These are phyloP conservation scores for Diplogasteroides magnus DNA, from an alignment of 1,140 invertebrate species.

Conservation along the genomic window DNA sequence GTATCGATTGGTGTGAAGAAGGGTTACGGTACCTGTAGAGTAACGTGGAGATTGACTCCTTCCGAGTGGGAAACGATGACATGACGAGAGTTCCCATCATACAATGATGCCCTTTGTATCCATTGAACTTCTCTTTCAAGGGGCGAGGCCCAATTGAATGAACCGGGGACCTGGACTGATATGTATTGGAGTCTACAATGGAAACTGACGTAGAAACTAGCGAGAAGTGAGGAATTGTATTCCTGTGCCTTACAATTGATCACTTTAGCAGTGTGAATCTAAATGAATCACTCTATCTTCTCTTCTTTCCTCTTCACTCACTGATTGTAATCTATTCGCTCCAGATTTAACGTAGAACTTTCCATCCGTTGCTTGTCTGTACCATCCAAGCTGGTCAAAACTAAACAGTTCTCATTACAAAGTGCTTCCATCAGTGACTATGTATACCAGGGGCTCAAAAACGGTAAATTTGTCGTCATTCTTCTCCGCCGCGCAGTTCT, in stretches of 20 bases:
- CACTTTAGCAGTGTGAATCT: constrained; percentile 30
- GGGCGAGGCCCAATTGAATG: constrained; percentile 20
- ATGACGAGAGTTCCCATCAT: constrained; percentile 22
- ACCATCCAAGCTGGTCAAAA: constrained; percentile 35
- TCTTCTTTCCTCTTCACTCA: no score
- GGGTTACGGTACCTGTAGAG: constrained; percentile 9
- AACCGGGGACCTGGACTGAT: constrained; percentile 20
- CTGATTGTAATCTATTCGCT: constrained; percentile 20
- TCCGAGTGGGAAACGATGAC: constrained; percentile 31
- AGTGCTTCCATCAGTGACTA: no score
- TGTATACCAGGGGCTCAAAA: neutral
- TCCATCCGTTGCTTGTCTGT: constrained; percentile 20
- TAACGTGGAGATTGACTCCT: constrained; percentile 29
- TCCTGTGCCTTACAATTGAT: constrained; percentile 34
- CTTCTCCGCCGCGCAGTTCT: neutral
- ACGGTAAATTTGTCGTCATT: neutral
- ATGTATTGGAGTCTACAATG: neutral
- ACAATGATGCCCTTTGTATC: constrained; percentile 37
- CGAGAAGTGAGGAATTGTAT: constrained; percentile 23
- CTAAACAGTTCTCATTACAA: constrained; percentile 14
- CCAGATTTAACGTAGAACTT: constrained; percentile 32
- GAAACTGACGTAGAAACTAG: constrained; percentile 24
- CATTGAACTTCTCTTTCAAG: constrained; percentile 24
- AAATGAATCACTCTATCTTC: no score
- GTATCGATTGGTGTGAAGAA: neutral